These are phyloP conservation scores for Deroplatys truncata DNA, from an alignment of 2,888 invertebrate species.

Conservation along the genomic window DNA sequence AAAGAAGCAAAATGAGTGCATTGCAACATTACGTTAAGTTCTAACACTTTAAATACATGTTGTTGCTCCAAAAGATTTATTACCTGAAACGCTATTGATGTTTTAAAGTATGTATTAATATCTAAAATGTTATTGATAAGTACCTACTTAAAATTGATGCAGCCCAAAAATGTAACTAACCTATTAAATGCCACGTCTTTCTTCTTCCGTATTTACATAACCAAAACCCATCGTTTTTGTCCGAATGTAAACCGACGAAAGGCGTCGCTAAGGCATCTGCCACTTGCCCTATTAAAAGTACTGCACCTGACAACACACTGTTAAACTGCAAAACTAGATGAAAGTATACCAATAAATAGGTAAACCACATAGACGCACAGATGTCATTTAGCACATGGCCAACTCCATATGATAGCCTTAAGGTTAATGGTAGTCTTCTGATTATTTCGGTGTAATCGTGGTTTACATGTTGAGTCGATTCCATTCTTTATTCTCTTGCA, in stretches of 20 bases:
- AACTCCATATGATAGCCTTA: constrained; percentile 61
- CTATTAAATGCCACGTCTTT: constrained; percentile 86
- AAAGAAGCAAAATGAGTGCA: constrained; percentile 32
- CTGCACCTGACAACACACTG: constrained; percentile 41
- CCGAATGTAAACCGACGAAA: constrained; percentile 81
- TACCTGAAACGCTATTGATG: too few relatives aligned
- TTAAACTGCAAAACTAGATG: constrained; percentile 53
- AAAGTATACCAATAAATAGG: constrained; percentile 81
- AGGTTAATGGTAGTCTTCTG: constrained; percentile 43
- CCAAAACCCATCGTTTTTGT: constrained; percentile 62
- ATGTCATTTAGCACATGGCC: constrained; percentile 91
- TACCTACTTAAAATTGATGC: not conserved
- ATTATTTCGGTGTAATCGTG: constrained; percentile 51
- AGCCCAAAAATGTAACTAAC: constrained; percentile 47
- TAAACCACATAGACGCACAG: constrained; percentile 92
- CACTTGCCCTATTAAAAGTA: constrained; percentile 39
- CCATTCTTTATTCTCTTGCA: not conserved
- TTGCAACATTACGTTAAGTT: not conserved
- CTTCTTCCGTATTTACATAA: constrained; percentile 71
- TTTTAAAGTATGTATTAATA: too few relatives aligned
- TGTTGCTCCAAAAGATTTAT: too few relatives aligned
- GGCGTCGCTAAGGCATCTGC: constrained; percentile 64
- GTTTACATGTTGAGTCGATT: not conserved
- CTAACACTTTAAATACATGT: too few relatives aligned
- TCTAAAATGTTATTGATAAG: too few relatives aligned